Evolutionary conservation across 2,113 vertebrate genomes (phyloP).

Genomic region (Panthera tigris): DNA sequence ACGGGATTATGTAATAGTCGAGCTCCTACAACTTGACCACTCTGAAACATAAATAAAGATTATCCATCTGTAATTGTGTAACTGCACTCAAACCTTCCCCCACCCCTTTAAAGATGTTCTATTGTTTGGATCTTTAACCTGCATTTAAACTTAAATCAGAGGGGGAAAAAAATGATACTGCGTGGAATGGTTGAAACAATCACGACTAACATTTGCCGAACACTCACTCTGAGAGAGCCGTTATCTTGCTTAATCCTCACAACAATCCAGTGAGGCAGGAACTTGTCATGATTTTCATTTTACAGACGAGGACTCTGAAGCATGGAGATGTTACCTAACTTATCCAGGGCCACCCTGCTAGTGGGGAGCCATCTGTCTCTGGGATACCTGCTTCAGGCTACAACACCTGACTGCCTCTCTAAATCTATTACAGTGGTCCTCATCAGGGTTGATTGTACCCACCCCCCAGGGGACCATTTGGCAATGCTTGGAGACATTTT

Average conservation of each 20-base stretch:
- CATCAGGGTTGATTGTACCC: not conserved
- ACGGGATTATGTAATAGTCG: slow-evolving; percentile 43
- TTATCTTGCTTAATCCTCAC: not conserved
- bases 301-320: not conserved
- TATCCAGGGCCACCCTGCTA: not conserved
- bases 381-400: not conserved
- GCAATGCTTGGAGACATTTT: not conserved
- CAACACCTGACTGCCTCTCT: not conserved
- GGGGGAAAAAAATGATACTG: not conserved
- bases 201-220: not conserved
- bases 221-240: not conserved
- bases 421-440: not conserved
- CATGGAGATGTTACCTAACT: not conserved
- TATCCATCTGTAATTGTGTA: not conserved
- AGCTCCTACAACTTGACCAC: slow-evolving; percentile 1
- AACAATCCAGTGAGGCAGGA: not conserved
- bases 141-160: not conserved
- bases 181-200: not conserved
- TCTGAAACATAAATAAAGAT: slow-evolving; percentile 60
- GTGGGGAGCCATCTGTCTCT: not conserved
- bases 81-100: not conserved
- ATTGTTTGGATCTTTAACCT: not conserved
- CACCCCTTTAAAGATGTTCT: not conserved
- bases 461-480: not conserved
- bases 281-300: not conserved